Conservation (phyloP, 2,888 invertebrate species). For the Bellardia bayeri region DNA sequence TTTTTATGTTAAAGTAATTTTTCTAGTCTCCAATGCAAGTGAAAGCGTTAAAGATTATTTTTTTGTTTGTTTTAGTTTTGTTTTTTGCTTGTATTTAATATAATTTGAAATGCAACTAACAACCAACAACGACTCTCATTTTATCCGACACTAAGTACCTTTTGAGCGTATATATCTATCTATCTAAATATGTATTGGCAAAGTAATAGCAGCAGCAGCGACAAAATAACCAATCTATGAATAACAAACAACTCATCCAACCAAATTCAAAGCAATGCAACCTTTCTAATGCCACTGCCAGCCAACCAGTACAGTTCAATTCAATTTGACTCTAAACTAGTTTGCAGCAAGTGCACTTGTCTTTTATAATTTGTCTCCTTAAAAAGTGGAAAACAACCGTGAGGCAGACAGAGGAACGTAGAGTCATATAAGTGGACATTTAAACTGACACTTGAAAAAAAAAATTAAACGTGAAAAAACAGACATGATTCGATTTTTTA, state of each 20-base stretch:
- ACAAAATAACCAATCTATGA: conserved; percentile 32
- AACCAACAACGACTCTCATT: conserved; percentile 17
- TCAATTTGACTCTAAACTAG: conserved; percentile 59
- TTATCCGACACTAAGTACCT: conserved; percentile 54
- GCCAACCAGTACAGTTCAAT: conserved; percentile 23
- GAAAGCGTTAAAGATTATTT: conserved; percentile 66
- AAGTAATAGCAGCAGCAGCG: conserved; percentile 20
- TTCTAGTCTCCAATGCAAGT: conserved; percentile 53
- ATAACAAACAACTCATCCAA: conserved; percentile 29
- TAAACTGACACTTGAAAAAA: conserved; percentile 12
- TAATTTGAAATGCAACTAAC: conserved; percentile 48
- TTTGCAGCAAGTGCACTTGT: conserved; percentile 65
- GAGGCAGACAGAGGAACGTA: background rate
- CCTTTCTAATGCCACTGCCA: conserved; percentile 52
- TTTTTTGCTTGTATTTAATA: conserved; percentile 53
- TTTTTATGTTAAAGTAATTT: conserved; percentile 24
- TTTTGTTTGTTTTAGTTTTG: conserved; percentile 26
- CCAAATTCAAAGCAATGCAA: conserved; percentile 42
- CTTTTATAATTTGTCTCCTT: conserved; percentile 59
- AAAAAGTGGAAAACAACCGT: conserved; percentile 1
- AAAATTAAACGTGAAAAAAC: background rate
- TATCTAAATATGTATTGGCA: background rate
- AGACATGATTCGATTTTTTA: background rate
- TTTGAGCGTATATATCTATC: conserved; percentile 32
- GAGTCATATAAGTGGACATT: background rate